Conservation (phyloP, 2,888 invertebrate species). For the Tridacna crocea region DNA sequence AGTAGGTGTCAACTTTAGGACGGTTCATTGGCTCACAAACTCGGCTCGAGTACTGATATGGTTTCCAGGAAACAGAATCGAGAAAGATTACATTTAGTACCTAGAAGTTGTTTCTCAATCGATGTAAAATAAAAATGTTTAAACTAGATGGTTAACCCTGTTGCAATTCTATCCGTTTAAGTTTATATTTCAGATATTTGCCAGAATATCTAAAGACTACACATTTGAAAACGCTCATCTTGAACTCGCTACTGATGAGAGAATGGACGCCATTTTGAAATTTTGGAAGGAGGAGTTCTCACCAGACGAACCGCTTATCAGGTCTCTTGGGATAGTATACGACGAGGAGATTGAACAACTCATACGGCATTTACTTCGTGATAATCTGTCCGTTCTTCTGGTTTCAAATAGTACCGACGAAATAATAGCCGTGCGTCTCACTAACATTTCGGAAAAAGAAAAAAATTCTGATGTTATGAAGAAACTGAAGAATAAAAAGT, state of each 20-base stretch:
- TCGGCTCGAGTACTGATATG: too few relatives aligned
- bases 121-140: too few relatives aligned
- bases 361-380: neutral
- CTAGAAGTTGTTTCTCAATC: too few relatives aligned
- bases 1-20: too few relatives aligned
- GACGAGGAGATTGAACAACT: constrained; percentile 10
- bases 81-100: too few relatives aligned
- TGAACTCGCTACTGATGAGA: constrained; percentile 33
- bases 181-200: neutral
- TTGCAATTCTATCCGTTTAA: neutral
- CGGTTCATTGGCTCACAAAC: too few relatives aligned
- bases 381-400: constrained; percentile 1
- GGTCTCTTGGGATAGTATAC: neutral
- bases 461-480: neutral
- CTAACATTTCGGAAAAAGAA: neutral
- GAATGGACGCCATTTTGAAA: constrained; percentile 28
- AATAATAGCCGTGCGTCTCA: constrained; percentile 11
- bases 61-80: too few relatives aligned
- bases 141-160: neutral
- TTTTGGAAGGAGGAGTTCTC: constrained; percentile 13
- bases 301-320: constrained; percentile 6
- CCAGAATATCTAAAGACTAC: neutral
- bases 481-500: neutral
- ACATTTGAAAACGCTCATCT: constrained; percentile 27
- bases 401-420: neutral